A percentile compares a stretch with the other conserved stretches of the same genome.
These are phyloP conservation scores for Limnodromus scolopaceus DNA, from an alignment of 2,797 vertebrate species.

Conservation along the genomic window DNA sequence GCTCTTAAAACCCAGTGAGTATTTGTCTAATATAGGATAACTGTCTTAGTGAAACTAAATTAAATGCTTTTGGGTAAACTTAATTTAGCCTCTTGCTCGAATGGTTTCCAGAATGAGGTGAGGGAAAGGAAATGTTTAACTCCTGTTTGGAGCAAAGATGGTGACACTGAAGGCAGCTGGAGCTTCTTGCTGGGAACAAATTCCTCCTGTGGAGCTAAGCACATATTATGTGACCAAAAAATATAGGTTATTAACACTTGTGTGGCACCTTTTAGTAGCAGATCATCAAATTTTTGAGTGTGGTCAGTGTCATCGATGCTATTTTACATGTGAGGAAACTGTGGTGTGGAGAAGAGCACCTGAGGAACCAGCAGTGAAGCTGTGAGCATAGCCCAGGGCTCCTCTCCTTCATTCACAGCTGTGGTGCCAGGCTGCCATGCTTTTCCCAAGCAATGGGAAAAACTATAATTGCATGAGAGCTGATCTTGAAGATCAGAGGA, in stretches of 20 bases:
- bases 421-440: neutral
- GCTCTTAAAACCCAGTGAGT: slow-evolving; percentile 26
- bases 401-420: neutral
- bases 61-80: slow-evolving; percentile 45
- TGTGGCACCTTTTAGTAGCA: neutral
- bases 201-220: neutral
- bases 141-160: neutral
- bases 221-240: neutral
- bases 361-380: fast-evolving
- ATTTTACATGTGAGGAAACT: neutral
- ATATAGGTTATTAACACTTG: neutral
- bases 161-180: neutral
- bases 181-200: neutral
- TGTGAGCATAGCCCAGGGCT: neutral
- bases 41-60: slow-evolving; percentile 46
- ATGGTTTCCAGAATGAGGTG: neutral
- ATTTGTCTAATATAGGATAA: slow-evolving; percentile 40
- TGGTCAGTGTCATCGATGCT: neutral
- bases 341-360: neutral
- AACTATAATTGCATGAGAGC: neutral
- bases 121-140: neutral
- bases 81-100: slow-evolving; percentile 20
- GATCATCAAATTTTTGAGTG: neutral
- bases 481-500: neutral
- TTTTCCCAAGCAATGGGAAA: neutral